phyloP scores from a whole-genome alignment of 2,797 vertebrate genomes.

The Liparis tanakae region DNA sequence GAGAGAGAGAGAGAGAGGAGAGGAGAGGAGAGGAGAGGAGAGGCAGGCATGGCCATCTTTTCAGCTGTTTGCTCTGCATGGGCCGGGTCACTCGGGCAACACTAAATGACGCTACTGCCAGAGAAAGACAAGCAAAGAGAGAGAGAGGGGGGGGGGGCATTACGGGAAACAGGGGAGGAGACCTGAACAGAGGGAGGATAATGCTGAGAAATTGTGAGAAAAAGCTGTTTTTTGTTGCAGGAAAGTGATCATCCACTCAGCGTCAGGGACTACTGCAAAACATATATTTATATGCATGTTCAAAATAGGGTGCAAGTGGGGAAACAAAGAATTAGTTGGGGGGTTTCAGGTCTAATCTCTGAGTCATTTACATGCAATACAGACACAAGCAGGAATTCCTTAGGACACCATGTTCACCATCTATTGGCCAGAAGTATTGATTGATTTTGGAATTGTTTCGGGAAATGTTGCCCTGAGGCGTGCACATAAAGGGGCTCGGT shows the following conservation, averaged over 20 bases:
- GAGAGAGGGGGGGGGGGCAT: conserved; percentile 9
- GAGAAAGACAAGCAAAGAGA: conserved; percentile 44
- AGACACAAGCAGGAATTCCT: neutral
- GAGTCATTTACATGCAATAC: neutral
- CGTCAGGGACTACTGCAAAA: too few relatives aligned
- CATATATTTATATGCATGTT: too few relatives aligned
- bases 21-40: too few relatives aligned
- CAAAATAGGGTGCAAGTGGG: too few relatives aligned
- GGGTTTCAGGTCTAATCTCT: neutral
- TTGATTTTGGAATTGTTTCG: too few relatives aligned
- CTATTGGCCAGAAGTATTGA: neutral
- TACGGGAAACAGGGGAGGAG: conserved; percentile 49
- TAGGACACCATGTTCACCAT: neutral
- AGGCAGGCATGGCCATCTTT: conserved; percentile 62
- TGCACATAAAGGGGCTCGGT: neutral
- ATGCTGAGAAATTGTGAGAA: conserved; percentile 23
- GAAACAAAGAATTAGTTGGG: neutral
- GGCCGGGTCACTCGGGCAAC: conserved; percentile 70
- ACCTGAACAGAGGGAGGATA: conserved; percentile 24
- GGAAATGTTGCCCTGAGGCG: too few relatives aligned
- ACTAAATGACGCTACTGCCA: conserved; percentile 49
- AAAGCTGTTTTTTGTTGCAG: conserved; percentile 18
- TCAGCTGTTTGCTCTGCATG: conserved; percentile 74
- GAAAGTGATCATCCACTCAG: neutral
- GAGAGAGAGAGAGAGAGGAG: neutral